phyloP scores from a whole-genome alignment of 2,888 invertebrate genomes.

The Elegia similella region DNA sequence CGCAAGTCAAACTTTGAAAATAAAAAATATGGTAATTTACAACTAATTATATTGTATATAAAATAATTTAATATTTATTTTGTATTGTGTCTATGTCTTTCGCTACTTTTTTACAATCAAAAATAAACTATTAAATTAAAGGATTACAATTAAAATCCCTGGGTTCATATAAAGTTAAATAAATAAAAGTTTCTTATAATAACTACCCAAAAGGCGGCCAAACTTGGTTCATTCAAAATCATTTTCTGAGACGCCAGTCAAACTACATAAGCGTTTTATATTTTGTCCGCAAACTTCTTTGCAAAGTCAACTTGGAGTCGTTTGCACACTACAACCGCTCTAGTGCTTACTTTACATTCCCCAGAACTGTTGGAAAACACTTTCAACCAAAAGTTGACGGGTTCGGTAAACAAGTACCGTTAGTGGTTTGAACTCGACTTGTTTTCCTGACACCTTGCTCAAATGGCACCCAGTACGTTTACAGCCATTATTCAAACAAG shows the following conservation, averaged over 20 bases:
- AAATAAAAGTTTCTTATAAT: background rate
- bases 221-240: conserved; percentile 7
- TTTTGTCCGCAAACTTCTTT: conserved; percentile 26
- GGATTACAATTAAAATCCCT: too few relatives aligned
- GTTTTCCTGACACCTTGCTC: conserved; percentile 75
- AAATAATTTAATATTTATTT: too few relatives aligned
- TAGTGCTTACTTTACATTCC: conserved; percentile 78
- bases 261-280: conserved; percentile 13
- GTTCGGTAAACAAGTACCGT: conserved; percentile 75
- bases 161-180: too few relatives aligned
- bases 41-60: too few relatives aligned
- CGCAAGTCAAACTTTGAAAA: too few relatives aligned
- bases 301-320: conserved; percentile 37
- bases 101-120: too few relatives aligned
- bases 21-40: too few relatives aligned
- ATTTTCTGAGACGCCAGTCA: background rate
- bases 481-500: conserved; percentile 80
- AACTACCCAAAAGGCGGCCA: background rate
- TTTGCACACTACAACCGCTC: conserved; percentile 48
- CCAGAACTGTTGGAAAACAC: conserved; percentile 71
- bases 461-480: conserved; percentile 75
- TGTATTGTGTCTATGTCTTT: too few relatives aligned
- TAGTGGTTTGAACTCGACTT: conserved; percentile 72
- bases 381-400: conserved; percentile 71
- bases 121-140: too few relatives aligned